phyloP scores from a whole-genome alignment of 92 coral and sea anemone species.

The Phenganax marumi region DNA sequence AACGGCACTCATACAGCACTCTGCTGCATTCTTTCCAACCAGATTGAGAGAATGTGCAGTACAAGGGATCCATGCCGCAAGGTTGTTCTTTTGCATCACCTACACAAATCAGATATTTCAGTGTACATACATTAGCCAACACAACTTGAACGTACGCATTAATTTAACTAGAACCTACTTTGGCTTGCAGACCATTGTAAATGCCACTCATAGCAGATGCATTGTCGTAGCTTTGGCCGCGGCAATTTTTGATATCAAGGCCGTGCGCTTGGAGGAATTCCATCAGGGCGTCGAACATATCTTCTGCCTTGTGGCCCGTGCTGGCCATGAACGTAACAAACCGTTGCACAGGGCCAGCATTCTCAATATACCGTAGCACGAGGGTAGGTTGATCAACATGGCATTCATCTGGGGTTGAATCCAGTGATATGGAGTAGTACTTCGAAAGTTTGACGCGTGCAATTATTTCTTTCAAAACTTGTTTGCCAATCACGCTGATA shows the following conservation, averaged over 20 bases:
- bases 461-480: slow-evolving; percentile 1
- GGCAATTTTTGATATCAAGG: not conserved
- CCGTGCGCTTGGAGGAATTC: not conserved
- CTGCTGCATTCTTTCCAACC: slow-evolving; percentile 16
- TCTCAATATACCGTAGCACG: no score
- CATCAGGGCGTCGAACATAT: slow-evolving; percentile 17
- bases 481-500: slow-evolving; percentile 16
- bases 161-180: slow-evolving; percentile 11
- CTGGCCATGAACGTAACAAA: no score
- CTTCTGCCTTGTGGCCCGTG: not conserved
- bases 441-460: not conserved
- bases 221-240: slow-evolving; percentile 7
- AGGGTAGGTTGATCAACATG: not conserved
- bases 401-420: not conserved
- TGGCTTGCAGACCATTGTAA: not conserved
- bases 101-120: not conserved
- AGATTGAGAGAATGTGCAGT: slow-evolving; percentile 6
- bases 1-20: not conserved
- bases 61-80: not conserved
- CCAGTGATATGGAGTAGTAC: not conserved
- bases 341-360: no score
- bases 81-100: not conserved
- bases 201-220: not conserved
- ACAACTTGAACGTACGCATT: no score
- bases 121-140: no score